phyloP scores from a whole-genome alignment of 30 jellyfish, hydroid and myxozoan genomes.

The Aurelia aurita complex sp. Pacific region DNA sequence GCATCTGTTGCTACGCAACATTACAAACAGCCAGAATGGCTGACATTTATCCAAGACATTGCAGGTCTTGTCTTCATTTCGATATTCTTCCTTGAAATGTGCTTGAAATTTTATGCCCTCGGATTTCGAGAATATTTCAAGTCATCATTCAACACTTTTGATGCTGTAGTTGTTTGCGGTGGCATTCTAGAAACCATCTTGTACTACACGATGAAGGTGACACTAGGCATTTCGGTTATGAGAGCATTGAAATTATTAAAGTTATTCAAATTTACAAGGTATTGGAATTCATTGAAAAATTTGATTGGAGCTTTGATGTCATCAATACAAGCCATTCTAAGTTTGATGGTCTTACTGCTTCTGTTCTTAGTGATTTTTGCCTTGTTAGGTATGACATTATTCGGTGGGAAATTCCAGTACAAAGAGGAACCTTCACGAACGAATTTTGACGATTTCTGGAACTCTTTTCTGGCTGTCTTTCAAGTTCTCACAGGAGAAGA shows the following conservation, averaged over 20 bases:
- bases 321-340: conserved; percentile 81
- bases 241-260: conserved; percentile 88
- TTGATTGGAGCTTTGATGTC: conserved; percentile 87
- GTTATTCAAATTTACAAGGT: conserved; percentile 91
- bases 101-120: conserved; percentile 79
- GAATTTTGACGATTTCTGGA: conserved; percentile 94
- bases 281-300: conserved; percentile 93
- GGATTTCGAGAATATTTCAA: conserved; percentile 71
- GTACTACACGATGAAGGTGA: conserved; percentile 53
- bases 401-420: conserved; percentile 95
- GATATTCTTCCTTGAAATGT: conserved; percentile 70
- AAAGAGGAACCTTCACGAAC: conserved; percentile 82
- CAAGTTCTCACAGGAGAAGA: conserved; percentile 93
- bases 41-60: conserved; percentile 44
- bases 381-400: conserved; percentile 95
- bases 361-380: conserved; percentile 90
- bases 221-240: conserved; percentile 95
- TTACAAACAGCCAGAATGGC: conserved; percentile 74
- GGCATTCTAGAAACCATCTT: conserved; percentile 85
- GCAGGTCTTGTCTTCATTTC: conserved; percentile 53
- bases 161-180: conserved; percentile 82
- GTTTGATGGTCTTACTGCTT: conserved; percentile 83
- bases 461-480: conserved; percentile 96
- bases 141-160: conserved; percentile 88
- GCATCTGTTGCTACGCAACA: conserved; percentile 88